Evolutionary conservation across 2,113 vertebrate species (phyloP), one percentile per base, ranked within the genome.

Genomic region (Phyllostomus discolor): DNA sequence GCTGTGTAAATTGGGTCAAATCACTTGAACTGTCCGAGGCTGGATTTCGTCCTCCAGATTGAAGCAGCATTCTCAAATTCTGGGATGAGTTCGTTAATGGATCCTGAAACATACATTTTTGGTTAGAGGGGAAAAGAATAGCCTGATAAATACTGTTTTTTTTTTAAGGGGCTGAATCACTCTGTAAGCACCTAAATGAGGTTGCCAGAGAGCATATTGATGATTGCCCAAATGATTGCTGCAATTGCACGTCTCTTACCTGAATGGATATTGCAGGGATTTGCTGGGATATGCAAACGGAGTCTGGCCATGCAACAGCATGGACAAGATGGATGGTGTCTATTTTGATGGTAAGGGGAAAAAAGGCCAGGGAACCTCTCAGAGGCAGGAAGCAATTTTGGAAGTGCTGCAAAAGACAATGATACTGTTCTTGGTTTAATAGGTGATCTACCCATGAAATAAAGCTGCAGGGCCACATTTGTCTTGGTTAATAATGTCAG

Each of bases 401-500:
- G 92, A 97, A 97, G 76, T 96, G 66, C 5, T 6, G 62, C 95
- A 73, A 48, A 96, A 98, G 92, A 93, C 92, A 90, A 52, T 92
- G 72, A 91, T 97, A 95, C 84, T 97, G 88, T 95, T 98, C 96
- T 92, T 97, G 59, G 87, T 96, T 97, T 96, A 97, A 96, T 93
- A 98, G 97, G 97, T 97, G 95, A 94, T 97, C 90, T 67, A 1
- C 75, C 88, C 82, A 1, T 83, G 96, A 97, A 96, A 97, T 97
- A 96, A 97, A 97, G 88, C 96, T 98, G 90, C 88, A 95, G 95
- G 96, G 94, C 86, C 92, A 96, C 43, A 93, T 97, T 98, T 98
- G 81, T 98, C 98, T 96, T 96, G 50, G 89, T 97, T 97, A 98
- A 97, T 97, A 97, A 97, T 96, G 91, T 97, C 97, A 98, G 96